phyloP scores from a whole-genome alignment of 2,888 invertebrate species.

The Pyralis farinalis region DNA sequence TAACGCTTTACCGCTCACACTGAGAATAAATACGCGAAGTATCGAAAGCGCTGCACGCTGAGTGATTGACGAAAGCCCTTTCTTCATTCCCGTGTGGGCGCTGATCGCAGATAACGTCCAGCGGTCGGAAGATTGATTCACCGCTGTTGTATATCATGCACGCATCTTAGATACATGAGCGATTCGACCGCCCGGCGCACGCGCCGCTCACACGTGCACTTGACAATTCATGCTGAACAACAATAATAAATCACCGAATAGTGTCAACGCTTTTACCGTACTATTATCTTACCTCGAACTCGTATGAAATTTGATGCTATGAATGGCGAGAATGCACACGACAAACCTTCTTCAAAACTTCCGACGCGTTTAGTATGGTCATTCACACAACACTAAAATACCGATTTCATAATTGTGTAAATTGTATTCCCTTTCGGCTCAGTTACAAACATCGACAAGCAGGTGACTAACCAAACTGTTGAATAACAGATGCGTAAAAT shows the following conservation, averaged over 20 bases:
- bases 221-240: conserved; percentile 52
- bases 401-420: too few species aligned
- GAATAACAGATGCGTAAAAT: too few species aligned
- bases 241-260: conserved; percentile 61
- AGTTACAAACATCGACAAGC: too few species aligned
- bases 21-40: background rate
- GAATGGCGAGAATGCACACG: conserved; percentile 42
- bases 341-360: too few species aligned
- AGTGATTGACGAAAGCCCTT: conserved; percentile 44
- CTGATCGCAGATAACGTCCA: conserved; percentile 60
- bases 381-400: conserved; percentile 38
- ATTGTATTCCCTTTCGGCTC: too few species aligned
- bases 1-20: conserved; percentile 18
- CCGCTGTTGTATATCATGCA: conserved; percentile 58
- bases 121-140: conserved; percentile 70
- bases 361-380: conserved; percentile 45
- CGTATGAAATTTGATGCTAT: conserved; percentile 64
- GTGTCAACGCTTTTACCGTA: conserved; percentile 53
- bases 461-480: too few species aligned
- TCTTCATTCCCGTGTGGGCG: conserved; percentile 46
- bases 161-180: conserved; percentile 56
- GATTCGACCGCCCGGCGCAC: conserved; percentile 50
- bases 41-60: conserved; percentile 32
- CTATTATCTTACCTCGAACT: conserved; percentile 33
- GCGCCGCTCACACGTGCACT: conserved; percentile 53